A percentile compares a stretch with the other conserved stretches of the same genome.
These are phyloP conservation scores for Eublepharis macularius DNA, from an alignment of 2,113 vertebrate genomes.

Conservation along the genomic window DNA sequence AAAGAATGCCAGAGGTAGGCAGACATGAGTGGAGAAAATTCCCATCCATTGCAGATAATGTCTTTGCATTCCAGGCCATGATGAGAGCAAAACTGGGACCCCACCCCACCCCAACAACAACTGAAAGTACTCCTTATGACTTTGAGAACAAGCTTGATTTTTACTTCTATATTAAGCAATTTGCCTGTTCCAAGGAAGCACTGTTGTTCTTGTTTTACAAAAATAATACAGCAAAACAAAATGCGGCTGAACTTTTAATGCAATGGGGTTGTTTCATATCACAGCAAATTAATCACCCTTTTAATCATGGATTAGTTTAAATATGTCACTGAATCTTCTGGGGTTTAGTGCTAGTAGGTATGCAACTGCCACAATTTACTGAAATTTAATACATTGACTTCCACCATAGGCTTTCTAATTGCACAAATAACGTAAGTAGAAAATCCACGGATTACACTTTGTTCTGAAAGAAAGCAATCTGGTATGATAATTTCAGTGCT, in stretches of 20 bases:
- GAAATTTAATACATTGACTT: constrained; percentile 57
- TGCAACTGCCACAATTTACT: constrained; percentile 33
- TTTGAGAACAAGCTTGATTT: background rate
- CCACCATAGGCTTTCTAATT: constrained; percentile 52
- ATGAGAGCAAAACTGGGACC: no score
- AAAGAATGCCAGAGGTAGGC: no score
- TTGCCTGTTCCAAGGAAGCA: background rate
- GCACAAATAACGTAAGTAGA: constrained; percentile 53
- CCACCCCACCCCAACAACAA: no score
- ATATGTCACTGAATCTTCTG: constrained; percentile 7
- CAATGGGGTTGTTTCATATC: background rate
- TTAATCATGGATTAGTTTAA: constrained; percentile 26
- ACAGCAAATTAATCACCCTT: constrained; percentile 26
- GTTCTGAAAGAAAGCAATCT: constrained; percentile 64
- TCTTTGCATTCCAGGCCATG: no score
- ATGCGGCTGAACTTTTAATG: background rate
- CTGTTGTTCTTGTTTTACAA: background rate
- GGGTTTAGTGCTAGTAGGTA: constrained; percentile 38
- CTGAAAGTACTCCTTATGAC: background rate
- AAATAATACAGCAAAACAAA: constrained; percentile 4
- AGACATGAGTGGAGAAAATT: no score
- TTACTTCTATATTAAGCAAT: background rate
- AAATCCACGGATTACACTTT: constrained; percentile 64
- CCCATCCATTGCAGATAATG: no score
- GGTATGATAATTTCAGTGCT: constrained; percentile 55